A percentile compares a stretch with the other conserved stretches of the same genome.
Evolutionary conservation across 1,140 invertebrate species (phyloP).

Genomic region (Archivesica marissinica): DNA sequence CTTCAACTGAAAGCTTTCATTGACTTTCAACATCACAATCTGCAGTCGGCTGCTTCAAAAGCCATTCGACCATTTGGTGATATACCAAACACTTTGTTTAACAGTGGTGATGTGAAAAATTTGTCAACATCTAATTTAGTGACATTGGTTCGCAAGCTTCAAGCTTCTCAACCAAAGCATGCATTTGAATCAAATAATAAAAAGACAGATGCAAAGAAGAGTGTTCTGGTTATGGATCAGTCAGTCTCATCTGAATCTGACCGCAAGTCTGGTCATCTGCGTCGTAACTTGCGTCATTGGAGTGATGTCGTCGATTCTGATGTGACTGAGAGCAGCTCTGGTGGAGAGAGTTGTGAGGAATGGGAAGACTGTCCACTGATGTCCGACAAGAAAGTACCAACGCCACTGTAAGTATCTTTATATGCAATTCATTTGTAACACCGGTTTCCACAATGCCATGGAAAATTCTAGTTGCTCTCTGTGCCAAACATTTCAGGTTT

Average conservation of each 20-base stretch:
- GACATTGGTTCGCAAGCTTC: constrained; percentile 85
- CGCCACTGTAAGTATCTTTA: constrained; percentile 75
- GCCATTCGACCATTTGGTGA: constrained; percentile 65
- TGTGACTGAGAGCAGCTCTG: constrained; percentile 96
- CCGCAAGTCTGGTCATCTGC: constrained; percentile 86
- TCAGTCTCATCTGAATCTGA: constrained; percentile 78
- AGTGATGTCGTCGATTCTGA: constrained; percentile 93
- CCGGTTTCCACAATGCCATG: too few relatives aligned
- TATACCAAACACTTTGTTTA: constrained; percentile 82
- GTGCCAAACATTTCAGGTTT: too few relatives aligned
- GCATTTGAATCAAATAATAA: constrained; percentile 57
- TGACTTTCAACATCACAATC: constrained; percentile 87
- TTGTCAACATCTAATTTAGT: constrained; percentile 86
- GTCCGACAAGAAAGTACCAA: constrained; percentile 65
- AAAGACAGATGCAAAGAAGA: constrained; percentile 61
- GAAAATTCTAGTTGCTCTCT: too few relatives aligned
- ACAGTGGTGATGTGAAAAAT: constrained; percentile 84
- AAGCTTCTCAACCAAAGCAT: constrained; percentile 80
- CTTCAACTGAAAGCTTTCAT: constrained; percentile 90
- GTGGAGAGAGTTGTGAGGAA: constrained; percentile 97
- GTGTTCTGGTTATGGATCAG: constrained; percentile 77
- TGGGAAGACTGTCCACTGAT: constrained; percentile 83
- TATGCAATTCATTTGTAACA: too few relatives aligned
- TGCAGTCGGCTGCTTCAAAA: constrained; percentile 75
- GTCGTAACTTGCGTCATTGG: constrained; percentile 89